Evolutionary conservation across 2,888 invertebrate genomes (phyloP).

Genomic region (Perdita meconis): DNA sequence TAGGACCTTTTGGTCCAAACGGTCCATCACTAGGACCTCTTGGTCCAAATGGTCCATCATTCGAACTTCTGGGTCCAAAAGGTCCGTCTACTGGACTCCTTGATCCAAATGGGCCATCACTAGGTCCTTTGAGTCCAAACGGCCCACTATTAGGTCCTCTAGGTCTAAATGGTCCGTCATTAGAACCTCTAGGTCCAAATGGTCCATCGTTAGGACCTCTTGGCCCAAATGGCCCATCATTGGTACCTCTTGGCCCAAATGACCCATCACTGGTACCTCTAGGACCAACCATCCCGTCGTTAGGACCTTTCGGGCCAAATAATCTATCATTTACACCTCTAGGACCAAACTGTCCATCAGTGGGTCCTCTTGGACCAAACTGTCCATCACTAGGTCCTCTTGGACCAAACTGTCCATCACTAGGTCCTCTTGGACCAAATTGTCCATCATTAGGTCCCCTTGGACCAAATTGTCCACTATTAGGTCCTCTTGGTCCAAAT

Average conservation of each 20-base stretch:
- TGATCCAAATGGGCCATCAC: constrained; percentile 31
- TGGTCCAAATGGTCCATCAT: constrained; percentile 39
- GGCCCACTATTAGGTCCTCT: constrained; percentile 37
- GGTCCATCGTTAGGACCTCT: constrained; percentile 47
- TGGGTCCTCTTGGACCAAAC: constrained; percentile 48
- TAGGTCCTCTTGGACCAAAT: constrained; percentile 48
- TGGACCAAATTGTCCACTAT: constrained; percentile 54
- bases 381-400: constrained; percentile 40
- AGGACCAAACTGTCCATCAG: constrained; percentile 55
- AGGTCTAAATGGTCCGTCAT: constrained; percentile 50
- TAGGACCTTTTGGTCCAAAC: constrained; percentile 42
- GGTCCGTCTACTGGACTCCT: constrained; percentile 48
- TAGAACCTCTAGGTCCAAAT: constrained; percentile 49
- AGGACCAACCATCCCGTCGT: constrained; percentile 36
- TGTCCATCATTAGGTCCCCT: constrained; percentile 41
- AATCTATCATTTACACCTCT: constrained; percentile 34
- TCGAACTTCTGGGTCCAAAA: constrained; percentile 43
- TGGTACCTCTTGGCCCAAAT: constrained; percentile 46
- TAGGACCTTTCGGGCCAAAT: constrained; percentile 43
- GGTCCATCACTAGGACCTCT: constrained; percentile 30
- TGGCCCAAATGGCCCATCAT: constrained; percentile 52
- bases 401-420: constrained; percentile 35
- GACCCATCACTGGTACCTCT: constrained; percentile 31
- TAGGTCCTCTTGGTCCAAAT: constrained; percentile 36
- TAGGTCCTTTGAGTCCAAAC: constrained; percentile 38